These are phyloP conservation scores for Omphaloscelis lunosa DNA, from an alignment of 2,888 invertebrate genomes.

Conservation along the genomic window DNA sequence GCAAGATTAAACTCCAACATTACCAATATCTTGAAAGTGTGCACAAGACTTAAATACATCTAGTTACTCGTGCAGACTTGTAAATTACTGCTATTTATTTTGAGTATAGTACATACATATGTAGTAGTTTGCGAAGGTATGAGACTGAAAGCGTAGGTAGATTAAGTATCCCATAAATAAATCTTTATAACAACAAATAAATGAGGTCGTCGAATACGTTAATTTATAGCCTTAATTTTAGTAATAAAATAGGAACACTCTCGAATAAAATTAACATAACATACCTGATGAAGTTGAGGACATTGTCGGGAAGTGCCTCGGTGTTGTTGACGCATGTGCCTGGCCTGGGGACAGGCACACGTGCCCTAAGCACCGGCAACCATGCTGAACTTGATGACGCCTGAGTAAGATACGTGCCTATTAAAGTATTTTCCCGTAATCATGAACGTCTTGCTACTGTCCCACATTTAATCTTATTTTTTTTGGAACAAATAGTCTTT, in stretches of 20 bases:
- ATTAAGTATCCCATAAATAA: slow-evolving; percentile 20
- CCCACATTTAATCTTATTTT: background rate
- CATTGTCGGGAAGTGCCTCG: slow-evolving; percentile 91
- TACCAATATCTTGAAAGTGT: slow-evolving; percentile 74
- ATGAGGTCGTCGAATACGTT: slow-evolving; percentile 17
- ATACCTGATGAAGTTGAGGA: slow-evolving; percentile 93
- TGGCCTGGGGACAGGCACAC: slow-evolving; percentile 92
- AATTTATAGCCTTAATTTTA: slow-evolving; percentile 4
- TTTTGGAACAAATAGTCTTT: background rate
- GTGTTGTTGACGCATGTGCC: slow-evolving; percentile 93
- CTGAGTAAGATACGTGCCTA: slow-evolving; percentile 71
- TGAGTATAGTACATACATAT: slow-evolving; percentile 11
- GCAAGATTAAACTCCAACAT: slow-evolving; percentile 70
- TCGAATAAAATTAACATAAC: slow-evolving; percentile 8
- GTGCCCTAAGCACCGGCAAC: slow-evolving; percentile 92
- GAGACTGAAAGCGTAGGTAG: slow-evolving; percentile 29
- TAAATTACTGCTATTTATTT: slow-evolving; percentile 58
- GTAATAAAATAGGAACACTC: background rate
- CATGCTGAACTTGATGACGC: slow-evolving; percentile 92
- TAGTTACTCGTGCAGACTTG: slow-evolving; percentile 35
- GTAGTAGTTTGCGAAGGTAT: slow-evolving; percentile 22
- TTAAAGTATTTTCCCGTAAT: background rate
- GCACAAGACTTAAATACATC: slow-evolving; percentile 63
- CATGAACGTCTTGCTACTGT: background rate
- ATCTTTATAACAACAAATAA: slow-evolving; percentile 27